Evolutionary conservation across 1,140 invertebrate species (phyloP).

Genomic region (Platorchestia sp.): DNA sequence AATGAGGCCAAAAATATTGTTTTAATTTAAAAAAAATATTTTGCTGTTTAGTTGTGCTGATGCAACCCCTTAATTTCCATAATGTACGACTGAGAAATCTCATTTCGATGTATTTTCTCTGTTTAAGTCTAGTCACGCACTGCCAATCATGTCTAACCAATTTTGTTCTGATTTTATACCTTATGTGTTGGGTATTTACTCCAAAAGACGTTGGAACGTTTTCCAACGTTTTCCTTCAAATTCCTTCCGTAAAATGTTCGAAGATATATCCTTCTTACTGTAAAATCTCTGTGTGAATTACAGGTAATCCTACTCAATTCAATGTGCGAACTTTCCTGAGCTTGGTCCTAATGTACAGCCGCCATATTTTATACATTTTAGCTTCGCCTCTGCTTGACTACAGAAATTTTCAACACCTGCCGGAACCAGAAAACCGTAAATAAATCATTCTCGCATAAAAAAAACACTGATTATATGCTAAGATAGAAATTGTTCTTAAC

Average conservation of each 20-base stretch:
- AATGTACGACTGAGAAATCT: too few species aligned
- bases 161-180: too few species aligned
- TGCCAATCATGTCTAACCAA: too few species aligned
- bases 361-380: not conserved
- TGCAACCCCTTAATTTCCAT: too few species aligned
- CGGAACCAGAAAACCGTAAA: not conserved
- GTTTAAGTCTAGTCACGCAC: too few species aligned
- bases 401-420: not conserved
- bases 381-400: not conserved
- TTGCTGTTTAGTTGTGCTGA: too few species aligned
- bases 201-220: too few species aligned
- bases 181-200: too few species aligned
- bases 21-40: too few species aligned
- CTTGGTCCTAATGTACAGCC: not conserved
- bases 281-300: not conserved
- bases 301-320: not conserved
- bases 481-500: not conserved
- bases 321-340: not conserved
- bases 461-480: not conserved
- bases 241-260: not conserved
- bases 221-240: not conserved
- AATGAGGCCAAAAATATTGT: too few species aligned
- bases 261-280: not conserved
- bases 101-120: too few species aligned
- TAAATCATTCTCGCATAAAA: not conserved